Evolutionary conservation across 2,113 vertebrate genomes (phyloP).

Genomic region (Acrocephalus kingi): DNA sequence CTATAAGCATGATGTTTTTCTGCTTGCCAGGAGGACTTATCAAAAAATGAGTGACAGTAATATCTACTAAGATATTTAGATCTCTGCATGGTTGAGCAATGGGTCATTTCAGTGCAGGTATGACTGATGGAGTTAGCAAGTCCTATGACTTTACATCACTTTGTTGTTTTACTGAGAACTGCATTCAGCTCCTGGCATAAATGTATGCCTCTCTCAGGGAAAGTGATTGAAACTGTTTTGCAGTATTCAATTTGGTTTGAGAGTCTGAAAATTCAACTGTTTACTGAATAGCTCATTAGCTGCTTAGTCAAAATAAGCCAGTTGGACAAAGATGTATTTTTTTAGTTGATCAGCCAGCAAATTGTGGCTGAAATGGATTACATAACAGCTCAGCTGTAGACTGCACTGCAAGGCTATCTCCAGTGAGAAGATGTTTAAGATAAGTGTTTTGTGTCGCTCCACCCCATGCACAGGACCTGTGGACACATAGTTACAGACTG

Average conservation of each 20-base stretch:
- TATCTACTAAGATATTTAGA: background rate
- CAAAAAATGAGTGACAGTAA: background rate
- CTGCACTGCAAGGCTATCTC: background rate
- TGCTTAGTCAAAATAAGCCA: background rate
- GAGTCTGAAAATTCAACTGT: background rate
- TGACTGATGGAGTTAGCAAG: background rate
- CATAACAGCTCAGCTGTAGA: background rate
- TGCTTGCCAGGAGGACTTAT: background rate
- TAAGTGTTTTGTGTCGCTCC: background rate
- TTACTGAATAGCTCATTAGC: background rate
- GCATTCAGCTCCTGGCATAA: background rate
- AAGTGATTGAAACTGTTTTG: background rate
- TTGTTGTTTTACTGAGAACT: background rate
- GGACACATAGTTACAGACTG: background rate
- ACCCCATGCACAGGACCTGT: background rate
- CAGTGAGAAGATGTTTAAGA: background rate
- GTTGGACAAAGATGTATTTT: background rate
- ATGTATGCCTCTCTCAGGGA: background rate
- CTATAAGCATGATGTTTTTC: background rate
- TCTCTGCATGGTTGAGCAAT: background rate
- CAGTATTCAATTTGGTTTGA: background rate
- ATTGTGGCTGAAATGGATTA: background rate
- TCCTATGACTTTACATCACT: background rate
- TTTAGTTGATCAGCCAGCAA: background rate
- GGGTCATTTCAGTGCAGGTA: background rate